These are phyloP conservation scores for Trissolcus basalis DNA, from an alignment of 1,140 invertebrate genomes.

Conservation along the genomic window DNA sequence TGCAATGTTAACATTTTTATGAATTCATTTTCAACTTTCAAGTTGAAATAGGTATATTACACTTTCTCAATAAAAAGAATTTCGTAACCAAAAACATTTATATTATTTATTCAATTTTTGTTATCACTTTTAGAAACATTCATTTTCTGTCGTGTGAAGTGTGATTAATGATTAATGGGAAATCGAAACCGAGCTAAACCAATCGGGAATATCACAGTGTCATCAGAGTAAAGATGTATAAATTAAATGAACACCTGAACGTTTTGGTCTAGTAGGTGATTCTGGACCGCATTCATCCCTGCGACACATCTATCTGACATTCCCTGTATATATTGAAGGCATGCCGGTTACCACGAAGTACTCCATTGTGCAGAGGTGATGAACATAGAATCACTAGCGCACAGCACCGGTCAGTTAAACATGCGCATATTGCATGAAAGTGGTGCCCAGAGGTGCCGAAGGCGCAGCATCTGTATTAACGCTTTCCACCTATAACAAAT, in stretches of 20 bases:
- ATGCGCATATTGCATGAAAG: slow-evolving; percentile 77
- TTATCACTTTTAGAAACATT: not conserved
- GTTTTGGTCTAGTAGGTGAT: slow-evolving; percentile 31
- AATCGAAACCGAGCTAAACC: slow-evolving; percentile 1
- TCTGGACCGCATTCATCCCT: slow-evolving; percentile 35
- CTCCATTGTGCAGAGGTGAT: slow-evolving; percentile 50
- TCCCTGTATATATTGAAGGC: slow-evolving; percentile 36
- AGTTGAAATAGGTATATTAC: too few relatives aligned
- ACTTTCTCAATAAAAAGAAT: too few relatives aligned
- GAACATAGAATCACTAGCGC: slow-evolving; percentile 51
- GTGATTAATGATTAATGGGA: not conserved
- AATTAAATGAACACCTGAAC: slow-evolving; percentile 42
- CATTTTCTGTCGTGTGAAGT: too few relatives aligned
- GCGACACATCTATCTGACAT: slow-evolving; percentile 33
- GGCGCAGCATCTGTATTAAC: slow-evolving; percentile 75
- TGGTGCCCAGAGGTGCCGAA: slow-evolving; percentile 69
- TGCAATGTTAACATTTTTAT: slow-evolving; percentile 10
- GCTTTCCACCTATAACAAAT: slow-evolving; percentile 63
- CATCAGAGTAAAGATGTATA: slow-evolving; percentile 36
- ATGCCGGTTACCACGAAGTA: slow-evolving; percentile 35
- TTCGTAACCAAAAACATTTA: too few relatives aligned
- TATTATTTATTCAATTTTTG: too few relatives aligned
- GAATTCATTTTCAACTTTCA: not conserved
- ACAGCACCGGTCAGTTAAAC: slow-evolving; percentile 75
- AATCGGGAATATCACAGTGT: slow-evolving; percentile 26